Percentiles rank a stretch among this genome's conserved stretches.
phyloP scores from a whole-genome alignment of 2,888 invertebrate species.

The Brenthis ino region DNA sequence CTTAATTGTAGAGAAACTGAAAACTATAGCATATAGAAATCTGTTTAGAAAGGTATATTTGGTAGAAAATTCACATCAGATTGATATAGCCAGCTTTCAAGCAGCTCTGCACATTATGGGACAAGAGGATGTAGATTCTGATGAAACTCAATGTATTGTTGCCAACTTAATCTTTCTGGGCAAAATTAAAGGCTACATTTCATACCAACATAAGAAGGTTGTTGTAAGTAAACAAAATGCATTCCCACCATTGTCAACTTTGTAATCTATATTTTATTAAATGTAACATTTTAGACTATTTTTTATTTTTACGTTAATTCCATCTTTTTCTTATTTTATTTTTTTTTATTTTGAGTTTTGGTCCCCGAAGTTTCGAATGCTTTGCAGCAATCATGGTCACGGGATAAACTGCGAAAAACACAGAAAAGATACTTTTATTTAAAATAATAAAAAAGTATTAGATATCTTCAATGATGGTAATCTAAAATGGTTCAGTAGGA shows the following conservation, averaged over 20 bases:
- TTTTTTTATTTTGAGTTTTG: no score
- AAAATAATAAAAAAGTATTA: no score
- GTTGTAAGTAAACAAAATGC: constrained; percentile 99
- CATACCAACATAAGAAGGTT: constrained; percentile 97
- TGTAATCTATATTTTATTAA: constrained; percentile 54
- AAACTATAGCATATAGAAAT: constrained; percentile 97
- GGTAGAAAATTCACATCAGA: constrained; percentile 90
- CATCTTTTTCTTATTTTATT: not conserved
- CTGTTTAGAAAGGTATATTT: constrained; percentile 95
- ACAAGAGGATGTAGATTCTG: constrained; percentile 92
- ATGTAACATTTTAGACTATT: not conserved
- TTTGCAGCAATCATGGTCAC: no score
- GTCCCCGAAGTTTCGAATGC: no score
- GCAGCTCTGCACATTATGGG: constrained; percentile 91
- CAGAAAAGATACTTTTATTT: no score
- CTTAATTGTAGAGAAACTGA: constrained; percentile 97
- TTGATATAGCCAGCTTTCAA: constrained; percentile 92
- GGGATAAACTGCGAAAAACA: no score
- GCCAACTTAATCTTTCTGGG: constrained; percentile 98
- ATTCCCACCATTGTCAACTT: constrained; percentile 90
- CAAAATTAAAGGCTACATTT: constrained; percentile 99
- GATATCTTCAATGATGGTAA: no score
- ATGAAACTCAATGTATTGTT: constrained; percentile 97
- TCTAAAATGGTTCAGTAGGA: not conserved
- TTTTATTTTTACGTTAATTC: not conserved